These are phyloP conservation scores for Acrocephalus arundinaceus DNA, from an alignment of 2,113 vertebrate genomes.

Conservation along the genomic window DNA sequence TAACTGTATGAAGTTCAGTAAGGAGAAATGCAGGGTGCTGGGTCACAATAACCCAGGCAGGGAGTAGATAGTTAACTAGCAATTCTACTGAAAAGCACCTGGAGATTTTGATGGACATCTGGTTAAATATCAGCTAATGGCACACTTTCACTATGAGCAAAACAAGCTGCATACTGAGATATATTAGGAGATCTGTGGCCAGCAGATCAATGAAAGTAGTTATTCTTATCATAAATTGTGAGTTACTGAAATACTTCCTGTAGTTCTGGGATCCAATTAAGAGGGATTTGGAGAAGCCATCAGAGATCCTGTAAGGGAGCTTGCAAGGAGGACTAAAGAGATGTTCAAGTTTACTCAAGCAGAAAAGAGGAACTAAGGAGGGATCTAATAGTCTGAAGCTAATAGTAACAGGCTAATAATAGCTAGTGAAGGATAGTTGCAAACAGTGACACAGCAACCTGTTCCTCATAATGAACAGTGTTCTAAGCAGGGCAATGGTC, in stretches of 20 bases:
- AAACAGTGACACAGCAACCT: background rate
- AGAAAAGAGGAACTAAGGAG: background rate
- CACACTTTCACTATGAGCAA: background rate
- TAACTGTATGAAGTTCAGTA: background rate
- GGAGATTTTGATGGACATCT: background rate
- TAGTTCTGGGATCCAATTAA: background rate
- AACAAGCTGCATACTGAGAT: background rate
- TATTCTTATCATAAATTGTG: background rate
- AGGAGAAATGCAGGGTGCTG: background rate
- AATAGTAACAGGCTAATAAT: background rate
- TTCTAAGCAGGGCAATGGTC: background rate
- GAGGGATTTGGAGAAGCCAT: background rate
- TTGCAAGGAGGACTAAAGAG: background rate
- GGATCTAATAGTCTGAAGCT: background rate
- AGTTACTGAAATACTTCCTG: background rate
- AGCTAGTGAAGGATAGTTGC: background rate
- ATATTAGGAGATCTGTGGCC: background rate
- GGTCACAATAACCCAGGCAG: background rate
- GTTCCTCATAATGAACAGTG: background rate
- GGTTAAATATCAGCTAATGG: background rate
- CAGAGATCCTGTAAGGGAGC: background rate
- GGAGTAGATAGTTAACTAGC: background rate
- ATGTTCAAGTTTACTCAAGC: background rate
- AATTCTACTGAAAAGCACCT: background rate
- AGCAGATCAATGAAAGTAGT: background rate